These are phyloP conservation scores for Andrena marginata DNA, from an alignment of 2,888 invertebrate species.

Conservation along the genomic window DNA sequence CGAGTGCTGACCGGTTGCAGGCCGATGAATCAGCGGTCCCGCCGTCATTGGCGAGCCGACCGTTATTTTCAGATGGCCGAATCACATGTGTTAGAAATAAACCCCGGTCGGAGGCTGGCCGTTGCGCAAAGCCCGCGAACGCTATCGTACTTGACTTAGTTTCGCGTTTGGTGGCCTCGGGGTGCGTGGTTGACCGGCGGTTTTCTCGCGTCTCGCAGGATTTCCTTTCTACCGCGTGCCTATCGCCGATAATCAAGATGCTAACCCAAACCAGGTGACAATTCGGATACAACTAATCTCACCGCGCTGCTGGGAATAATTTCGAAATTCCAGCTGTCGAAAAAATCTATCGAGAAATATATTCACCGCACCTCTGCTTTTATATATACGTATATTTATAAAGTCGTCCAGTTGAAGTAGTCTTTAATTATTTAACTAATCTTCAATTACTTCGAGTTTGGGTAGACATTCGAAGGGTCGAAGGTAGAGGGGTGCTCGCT, in stretches of 20 bases:
- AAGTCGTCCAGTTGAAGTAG: too few relatives aligned
- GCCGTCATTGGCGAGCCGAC: conserved; percentile 66
- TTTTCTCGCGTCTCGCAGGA: conserved; percentile 53
- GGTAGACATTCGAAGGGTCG: background rate
- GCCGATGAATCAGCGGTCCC: conserved; percentile 71
- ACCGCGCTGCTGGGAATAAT: too few relatives aligned
- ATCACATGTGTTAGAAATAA: conserved; percentile 81
- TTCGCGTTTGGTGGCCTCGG: conserved; percentile 72
- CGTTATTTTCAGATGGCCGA: conserved; percentile 81
- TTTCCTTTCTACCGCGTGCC: conserved; percentile 37
- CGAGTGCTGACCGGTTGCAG: conserved; percentile 44
- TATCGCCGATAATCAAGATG: conserved; percentile 52
- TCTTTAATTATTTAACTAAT: too few relatives aligned
- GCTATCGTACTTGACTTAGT: conserved; percentile 80
- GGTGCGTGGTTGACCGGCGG: conserved; percentile 61
- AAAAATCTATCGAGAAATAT: too few relatives aligned
- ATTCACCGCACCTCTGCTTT: too few relatives aligned
- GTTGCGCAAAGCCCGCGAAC: conserved; percentile 77
- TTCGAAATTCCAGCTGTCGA: too few relatives aligned
- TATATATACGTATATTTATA: too few relatives aligned
- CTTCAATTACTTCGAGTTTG: background rate
- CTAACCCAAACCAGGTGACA: conserved; percentile 65
- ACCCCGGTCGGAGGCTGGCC: conserved; percentile 66
- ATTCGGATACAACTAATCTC: background rate
- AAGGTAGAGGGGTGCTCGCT: background rate